A percentile compares a stretch with the other conserved stretches of the same genome.
Evolutionary conservation across 2,888 invertebrate genomes (phyloP).

Genomic region (Drosophila quinaria): DNA sequence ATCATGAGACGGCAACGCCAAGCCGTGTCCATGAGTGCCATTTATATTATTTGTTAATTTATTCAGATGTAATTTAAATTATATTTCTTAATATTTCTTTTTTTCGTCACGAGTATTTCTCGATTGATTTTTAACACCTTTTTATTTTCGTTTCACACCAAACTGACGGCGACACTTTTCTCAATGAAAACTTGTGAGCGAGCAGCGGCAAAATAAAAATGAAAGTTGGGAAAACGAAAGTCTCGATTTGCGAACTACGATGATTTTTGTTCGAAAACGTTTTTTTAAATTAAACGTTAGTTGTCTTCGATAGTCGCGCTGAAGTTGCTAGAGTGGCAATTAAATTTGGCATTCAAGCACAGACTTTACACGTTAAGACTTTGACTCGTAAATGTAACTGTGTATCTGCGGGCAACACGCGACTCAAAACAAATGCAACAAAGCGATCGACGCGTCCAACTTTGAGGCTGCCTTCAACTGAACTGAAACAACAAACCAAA

Average conservation of each 20-base stretch:
- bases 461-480: conserved; percentile 52
- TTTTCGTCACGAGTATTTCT: conserved; percentile 8
- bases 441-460: conserved; percentile 53
- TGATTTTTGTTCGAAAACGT: conserved; percentile 31
- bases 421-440: conserved; percentile 12
- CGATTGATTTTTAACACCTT: conserved; percentile 31
- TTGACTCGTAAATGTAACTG: conserved; percentile 55
- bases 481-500: conserved; percentile 52
- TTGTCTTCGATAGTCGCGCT: conserved; percentile 31
- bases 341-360: conserved; percentile 83
- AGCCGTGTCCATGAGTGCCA: conserved; percentile 83
- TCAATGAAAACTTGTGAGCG: conserved; percentile 54
- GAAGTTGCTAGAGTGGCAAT: conserved; percentile 48
- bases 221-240: conserved; percentile 78
- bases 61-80: neutral
- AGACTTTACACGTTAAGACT: conserved; percentile 54
- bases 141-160: conserved; percentile 1
- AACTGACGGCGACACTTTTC: conserved; percentile 48
- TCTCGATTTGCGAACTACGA: conserved; percentile 36
- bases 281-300: conserved; percentile 57
- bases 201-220: conserved; percentile 46
- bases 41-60: conserved; percentile 26
- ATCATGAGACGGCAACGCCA: conserved; percentile 86
- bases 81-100: conserved; percentile 11
- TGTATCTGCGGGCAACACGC: conserved; percentile 46